Percentiles rank a stretch among this genome's conserved stretches.
Conservation (phyloP, 2,888 invertebrate species). For the Tetragonula carbonaria region DNA sequence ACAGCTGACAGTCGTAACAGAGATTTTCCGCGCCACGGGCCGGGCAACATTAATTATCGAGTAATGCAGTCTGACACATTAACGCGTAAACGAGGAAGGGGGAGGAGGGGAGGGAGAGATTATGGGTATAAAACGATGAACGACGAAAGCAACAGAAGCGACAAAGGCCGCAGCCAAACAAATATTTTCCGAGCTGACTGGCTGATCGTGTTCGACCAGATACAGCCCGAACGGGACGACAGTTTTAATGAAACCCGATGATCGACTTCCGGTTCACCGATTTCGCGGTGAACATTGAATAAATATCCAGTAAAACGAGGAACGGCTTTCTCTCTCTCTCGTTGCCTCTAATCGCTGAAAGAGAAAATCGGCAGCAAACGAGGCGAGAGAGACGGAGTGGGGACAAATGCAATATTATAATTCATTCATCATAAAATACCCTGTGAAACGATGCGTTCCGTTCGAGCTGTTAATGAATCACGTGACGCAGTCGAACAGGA, state of each 20-base stretch:
- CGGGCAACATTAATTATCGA: conserved; percentile 54
- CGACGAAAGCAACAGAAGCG: conserved; percentile 12
- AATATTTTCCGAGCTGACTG: conserved; percentile 54
- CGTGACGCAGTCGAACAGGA: background rate
- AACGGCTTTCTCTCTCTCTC: background rate
- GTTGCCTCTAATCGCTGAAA: conserved; percentile 32
- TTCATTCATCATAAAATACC: conserved; percentile 56
- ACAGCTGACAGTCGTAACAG: conserved; percentile 30
- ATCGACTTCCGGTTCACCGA: conserved; percentile 62
- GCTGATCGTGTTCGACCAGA: background rate
- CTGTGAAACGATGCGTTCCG: conserved; percentile 7
- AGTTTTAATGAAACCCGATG: conserved; percentile 67
- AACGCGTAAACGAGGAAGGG: conserved; percentile 28
- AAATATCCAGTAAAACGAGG: conserved; percentile 49
- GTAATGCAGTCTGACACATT: conserved; percentile 49
- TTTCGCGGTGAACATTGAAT: conserved; percentile 56
- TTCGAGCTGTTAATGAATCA: conserved; percentile 38
- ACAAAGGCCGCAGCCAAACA: conserved; percentile 36
- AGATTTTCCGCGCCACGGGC: conserved; percentile 28
- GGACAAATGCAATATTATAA: conserved; percentile 59
- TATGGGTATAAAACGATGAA: conserved; percentile 44
- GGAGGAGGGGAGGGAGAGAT: conserved; percentile 4
- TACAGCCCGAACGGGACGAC: conserved; percentile 39
- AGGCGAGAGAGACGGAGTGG: conserved; percentile 4
- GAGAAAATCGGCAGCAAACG: conserved; percentile 30